Evolutionary conservation across 2,888 invertebrate species (phyloP), one percentile per base, ranked within the genome.

Genomic region (Andrena camellia): DNA sequence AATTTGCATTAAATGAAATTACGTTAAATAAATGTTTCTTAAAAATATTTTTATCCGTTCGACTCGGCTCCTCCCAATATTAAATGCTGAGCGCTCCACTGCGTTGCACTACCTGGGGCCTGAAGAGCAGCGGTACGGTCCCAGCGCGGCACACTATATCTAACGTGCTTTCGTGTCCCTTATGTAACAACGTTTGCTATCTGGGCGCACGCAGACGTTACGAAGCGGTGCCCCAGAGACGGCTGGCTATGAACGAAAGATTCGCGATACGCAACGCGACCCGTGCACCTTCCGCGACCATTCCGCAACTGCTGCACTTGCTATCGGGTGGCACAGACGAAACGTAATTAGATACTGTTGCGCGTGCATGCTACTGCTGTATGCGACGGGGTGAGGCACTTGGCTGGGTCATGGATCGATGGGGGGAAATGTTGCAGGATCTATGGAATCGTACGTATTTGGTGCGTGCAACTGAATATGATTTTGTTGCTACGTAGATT

Each of bases 171-270:
- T 63, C 7, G n/a, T 69, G 8, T 23, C 2, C 54, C 60, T 86
- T 86, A 86, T 67, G 62, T 77, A 86, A 86, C 35, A 23, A 50
- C 20, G 31, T 29, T 42, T 29, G 26, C 62, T 76, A 26, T 54
- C 48, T 6, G 8, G 62, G n/a, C 20, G 13, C 63, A 17, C 33
- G 54, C 70, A 31, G 75, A 60, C 48, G 42, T 67, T 67, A 31
- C 31, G 20, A 23, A 33, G 31, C 31, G 6, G 68, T 42, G 23
- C 59, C 23, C 29, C 59, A 13, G 33, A 17, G 33, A 59, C 29
- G 23, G 52, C 33, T 20, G 52, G 52, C 66, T 59, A 60, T 50
- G 13, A 29, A 68, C 26, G 70, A 52, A 60, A 31, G 13, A 52
- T 52, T 52, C 52, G 62, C 31, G 29, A 68, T 31, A 20, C n/a